A percentile compares a stretch with the other conserved stretches of the same genome.
Conservation (phyloP, 2,113 vertebrate species). For the Nycticryphes semicollaris region DNA sequence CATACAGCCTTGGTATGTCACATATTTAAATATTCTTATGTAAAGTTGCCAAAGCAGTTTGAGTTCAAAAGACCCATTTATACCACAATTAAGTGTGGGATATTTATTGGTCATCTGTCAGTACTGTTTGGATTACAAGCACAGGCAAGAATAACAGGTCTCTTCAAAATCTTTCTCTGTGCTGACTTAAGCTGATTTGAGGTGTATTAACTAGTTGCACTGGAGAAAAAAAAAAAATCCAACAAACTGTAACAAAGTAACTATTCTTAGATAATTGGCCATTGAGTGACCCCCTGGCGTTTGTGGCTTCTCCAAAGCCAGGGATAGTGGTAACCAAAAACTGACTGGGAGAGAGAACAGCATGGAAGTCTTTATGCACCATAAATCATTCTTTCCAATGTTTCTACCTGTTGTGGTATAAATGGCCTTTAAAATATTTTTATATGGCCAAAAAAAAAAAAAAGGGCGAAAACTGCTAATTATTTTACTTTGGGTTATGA, state of each 20-base stretch:
- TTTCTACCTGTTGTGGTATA: constrained; percentile 73
- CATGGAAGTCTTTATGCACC: constrained; percentile 38
- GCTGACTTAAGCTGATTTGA: constrained; percentile 11
- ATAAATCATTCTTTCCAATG: constrained; percentile 13
- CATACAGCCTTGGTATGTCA: constrained; percentile 47
- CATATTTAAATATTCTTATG: constrained; percentile 67
- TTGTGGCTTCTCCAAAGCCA: constrained; percentile 28
- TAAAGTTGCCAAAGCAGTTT: constrained; percentile 75
- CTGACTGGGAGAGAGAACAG: background rate
- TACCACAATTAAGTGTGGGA: constrained; percentile 61
- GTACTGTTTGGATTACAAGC: constrained; percentile 27
- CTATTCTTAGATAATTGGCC: background rate
- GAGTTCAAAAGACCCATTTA: constrained; percentile 68
- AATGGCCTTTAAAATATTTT: constrained; percentile 78
- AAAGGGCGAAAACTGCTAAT: constrained; percentile 58
- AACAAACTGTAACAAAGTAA: background rate
- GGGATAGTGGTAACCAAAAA: constrained; percentile 19
- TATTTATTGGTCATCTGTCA: constrained; percentile 47
- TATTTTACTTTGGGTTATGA: constrained; percentile 69
- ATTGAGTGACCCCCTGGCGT: background rate
- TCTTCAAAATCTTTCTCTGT: background rate
- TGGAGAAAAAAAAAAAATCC: background rate
- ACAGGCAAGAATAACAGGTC: background rate
- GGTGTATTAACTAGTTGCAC: background rate
- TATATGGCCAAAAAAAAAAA: constrained; percentile 69